Conservation (phyloP, 2,888 invertebrate genomes). For the Antitype chi region DNA sequence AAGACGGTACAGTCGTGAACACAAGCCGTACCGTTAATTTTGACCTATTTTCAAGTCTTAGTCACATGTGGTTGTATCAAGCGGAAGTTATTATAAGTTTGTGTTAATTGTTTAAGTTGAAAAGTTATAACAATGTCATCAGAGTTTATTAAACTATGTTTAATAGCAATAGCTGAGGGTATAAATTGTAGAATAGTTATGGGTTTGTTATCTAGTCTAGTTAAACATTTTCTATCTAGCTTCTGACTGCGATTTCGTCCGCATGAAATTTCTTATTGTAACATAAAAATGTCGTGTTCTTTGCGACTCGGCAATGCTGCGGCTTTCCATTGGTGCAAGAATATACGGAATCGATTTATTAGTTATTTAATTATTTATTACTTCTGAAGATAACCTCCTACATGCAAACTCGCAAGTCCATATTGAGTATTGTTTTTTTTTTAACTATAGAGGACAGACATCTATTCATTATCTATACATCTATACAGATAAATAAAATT, state of each 20-base stretch:
- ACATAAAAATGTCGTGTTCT: too few species aligned
- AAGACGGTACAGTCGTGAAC: constrained; percentile 70
- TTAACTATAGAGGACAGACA: too few species aligned
- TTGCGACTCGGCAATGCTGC: background rate
- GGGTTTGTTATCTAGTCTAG: constrained; percentile 8
- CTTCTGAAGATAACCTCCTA: background rate
- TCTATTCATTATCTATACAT: too few species aligned
- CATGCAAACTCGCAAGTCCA: background rate
- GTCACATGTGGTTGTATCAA: constrained; percentile 39
- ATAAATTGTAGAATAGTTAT: background rate
- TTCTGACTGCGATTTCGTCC: background rate
- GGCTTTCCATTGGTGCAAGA: too few species aligned
- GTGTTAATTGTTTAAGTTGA: constrained; percentile 51
- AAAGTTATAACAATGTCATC: constrained; percentile 55
- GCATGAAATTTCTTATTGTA: background rate
- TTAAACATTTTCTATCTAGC: constrained; percentile 24
- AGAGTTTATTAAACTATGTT: constrained; percentile 43
- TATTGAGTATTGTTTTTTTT: too few species aligned
- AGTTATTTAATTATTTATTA: background rate
- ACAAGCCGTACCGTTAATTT: constrained; percentile 70
- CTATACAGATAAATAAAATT: too few species aligned
- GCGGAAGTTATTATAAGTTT: constrained; percentile 49
- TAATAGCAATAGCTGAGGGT: constrained; percentile 38
- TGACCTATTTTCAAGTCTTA: constrained; percentile 57
- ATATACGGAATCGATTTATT: background rate